A percentile compares a stretch with the other conserved stretches of the same genome.
Conservation (phyloP, 2,888 invertebrate genomes). For the Cosmopolites sordidus region DNA sequence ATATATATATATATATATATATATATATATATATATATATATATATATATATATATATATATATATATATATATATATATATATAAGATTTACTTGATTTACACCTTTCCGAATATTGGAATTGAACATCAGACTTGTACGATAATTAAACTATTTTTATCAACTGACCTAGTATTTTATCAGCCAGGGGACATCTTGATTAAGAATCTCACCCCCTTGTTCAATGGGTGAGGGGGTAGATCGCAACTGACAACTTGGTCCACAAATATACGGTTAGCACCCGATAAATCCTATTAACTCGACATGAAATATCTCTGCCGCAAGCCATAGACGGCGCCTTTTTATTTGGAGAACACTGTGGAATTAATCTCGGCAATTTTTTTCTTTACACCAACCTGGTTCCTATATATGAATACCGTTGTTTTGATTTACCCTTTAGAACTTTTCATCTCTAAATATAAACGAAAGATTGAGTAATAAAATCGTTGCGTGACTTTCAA, state of each 20-base stretch:
- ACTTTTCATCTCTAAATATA: slow-evolving; percentile 5
- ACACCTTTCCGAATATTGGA: too few species aligned
- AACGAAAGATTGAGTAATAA: background rate
- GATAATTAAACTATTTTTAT: slow-evolving; percentile 7
- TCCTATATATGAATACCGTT: background rate
- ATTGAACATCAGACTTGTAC: background rate
- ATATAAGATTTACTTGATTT: too few species aligned
- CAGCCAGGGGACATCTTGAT: slow-evolving; percentile 21
- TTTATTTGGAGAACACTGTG: slow-evolving; percentile 11
- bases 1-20: too few species aligned
- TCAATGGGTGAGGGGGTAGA: slow-evolving; percentile 18
- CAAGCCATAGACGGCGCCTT: slow-evolving; percentile 21
- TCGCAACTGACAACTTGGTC: slow-evolving; percentile 25
- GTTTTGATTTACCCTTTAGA: slow-evolving; percentile 7
- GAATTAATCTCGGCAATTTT: slow-evolving; percentile 14
- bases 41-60: too few species aligned
- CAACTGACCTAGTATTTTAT: slow-evolving; percentile 14
- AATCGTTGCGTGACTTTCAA: background rate
- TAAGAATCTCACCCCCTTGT: slow-evolving; percentile 20
- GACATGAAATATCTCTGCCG: slow-evolving; percentile 26
- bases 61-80: too few species aligned
- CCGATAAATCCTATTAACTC: slow-evolving; percentile 26
- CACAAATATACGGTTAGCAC: slow-evolving; percentile 27
- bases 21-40: too few species aligned
- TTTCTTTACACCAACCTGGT: background rate